phyloP scores from a whole-genome alignment of 2,888 invertebrate species.

The Chesias legatella region DNA sequence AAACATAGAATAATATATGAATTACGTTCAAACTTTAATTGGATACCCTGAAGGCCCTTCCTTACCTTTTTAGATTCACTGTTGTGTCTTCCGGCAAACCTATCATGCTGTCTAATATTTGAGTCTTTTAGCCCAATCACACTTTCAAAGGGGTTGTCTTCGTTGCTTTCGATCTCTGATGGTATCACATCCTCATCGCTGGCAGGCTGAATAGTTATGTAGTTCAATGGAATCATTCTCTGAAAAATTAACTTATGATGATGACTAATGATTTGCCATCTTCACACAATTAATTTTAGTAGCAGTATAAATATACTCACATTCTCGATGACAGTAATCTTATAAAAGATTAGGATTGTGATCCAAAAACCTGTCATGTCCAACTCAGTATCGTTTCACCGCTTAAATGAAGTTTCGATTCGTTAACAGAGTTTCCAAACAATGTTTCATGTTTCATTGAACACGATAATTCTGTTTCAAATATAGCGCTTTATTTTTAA shows the following conservation, averaged over 20 bases:
- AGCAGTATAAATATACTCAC: slow-evolving; percentile 35
- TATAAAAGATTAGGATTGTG: slow-evolving; percentile 36
- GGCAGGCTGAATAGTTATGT: slow-evolving; percentile 32
- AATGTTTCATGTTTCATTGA: slow-evolving; percentile 34
- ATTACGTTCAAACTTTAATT: background rate
- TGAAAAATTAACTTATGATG: too few relatives aligned
- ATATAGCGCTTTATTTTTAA: slow-evolving; percentile 45
- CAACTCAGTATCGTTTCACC: slow-evolving; percentile 30
- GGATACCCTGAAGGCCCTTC: too few relatives aligned
- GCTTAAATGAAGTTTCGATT: slow-evolving; percentile 36
- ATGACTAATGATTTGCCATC: background rate
- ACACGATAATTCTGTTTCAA: slow-evolving; percentile 45
- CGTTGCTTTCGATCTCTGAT: slow-evolving; percentile 24
- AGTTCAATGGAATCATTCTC: slow-evolving; percentile 47
- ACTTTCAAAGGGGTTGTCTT: slow-evolving; percentile 35
- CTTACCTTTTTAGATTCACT: too few relatives aligned
- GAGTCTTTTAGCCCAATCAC: slow-evolving; percentile 33
- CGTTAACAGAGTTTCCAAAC: slow-evolving; percentile 51
- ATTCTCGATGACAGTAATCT: slow-evolving; percentile 41
- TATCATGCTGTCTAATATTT: slow-evolving; percentile 34
- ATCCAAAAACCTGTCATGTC: slow-evolving; percentile 48
- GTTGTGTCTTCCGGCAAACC: slow-evolving; percentile 26
- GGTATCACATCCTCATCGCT: slow-evolving; percentile 26
- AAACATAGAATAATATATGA: slow-evolving; percentile 24
- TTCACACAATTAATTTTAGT: background rate